Base-by-base conservation (phyloP, 92 coral and sea anemone genomes). In the Paramuricea clavata region DNA sequence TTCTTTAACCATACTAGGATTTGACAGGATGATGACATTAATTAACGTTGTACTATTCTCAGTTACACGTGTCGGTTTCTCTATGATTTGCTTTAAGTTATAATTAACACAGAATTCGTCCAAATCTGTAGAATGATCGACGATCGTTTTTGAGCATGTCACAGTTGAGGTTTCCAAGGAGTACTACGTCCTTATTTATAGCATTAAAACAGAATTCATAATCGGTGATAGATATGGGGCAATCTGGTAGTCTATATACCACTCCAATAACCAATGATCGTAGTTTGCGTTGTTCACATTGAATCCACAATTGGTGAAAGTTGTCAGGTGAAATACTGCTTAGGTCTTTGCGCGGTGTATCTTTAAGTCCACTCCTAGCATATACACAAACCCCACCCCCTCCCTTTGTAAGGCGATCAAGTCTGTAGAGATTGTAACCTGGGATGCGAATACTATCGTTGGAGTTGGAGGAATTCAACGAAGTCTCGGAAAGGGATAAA, bases 281-380 rank as follows among this genome's bases (percentile, higher is more conserved):
- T 62, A 78, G 68, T 15, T 57, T 78, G 32, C 64, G 36, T 44
- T 50, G 62, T 50, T 56, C 21, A 54, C 62, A n/a, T 49, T 52
- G 71, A 68, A 78, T 78, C 69, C 83, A 78, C 83, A 56, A 68
- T 78, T 78, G 83, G 68, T 78, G 83, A 68, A 77, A 78, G 16
- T 50, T 68, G 30, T 62, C 49, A 11, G 62, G n/a, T n/a, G 83
- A 78, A 49, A 78, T 78, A 26, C 26, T 33, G 83, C 83, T 78
- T 25, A 78, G 67, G 68, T 78, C 83, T 59, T 78, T 78, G 22
- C 35, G 83, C 67, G 25, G 69, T 78, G 69, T 61, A 28, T 43
- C 65, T 78, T 54, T 78, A 44, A 52, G 68, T 67, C 35, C 83
- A 27, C 47, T 49, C 65, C 83, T 6, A 52, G 65, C 68, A 52